Evolutionary conservation across 2,113 vertebrate genomes (phyloP).

Genomic region (Peucedramus taeniatus): DNA sequence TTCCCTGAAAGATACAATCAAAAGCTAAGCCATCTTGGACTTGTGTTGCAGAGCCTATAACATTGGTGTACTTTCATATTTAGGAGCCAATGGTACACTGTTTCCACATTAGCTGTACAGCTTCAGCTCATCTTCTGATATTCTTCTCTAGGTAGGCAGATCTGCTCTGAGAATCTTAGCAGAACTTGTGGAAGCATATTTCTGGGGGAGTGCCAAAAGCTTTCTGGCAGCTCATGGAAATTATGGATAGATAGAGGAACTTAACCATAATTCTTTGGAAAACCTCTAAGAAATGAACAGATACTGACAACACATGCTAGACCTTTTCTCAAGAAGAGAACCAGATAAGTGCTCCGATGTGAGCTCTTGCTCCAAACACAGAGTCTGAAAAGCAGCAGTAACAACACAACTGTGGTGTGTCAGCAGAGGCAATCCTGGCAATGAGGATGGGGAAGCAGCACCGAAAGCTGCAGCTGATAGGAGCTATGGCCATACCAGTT

Average conservation of each 20-base stretch:
- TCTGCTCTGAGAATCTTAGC: slow-evolving; percentile 36
- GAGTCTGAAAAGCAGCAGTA: slow-evolving; percentile 31
- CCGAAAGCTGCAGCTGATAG: background rate
- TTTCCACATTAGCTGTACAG: background rate
- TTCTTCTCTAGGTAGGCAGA: slow-evolving; percentile 20
- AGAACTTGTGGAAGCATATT: slow-evolving; percentile 37
- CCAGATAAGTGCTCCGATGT: slow-evolving; percentile 9
- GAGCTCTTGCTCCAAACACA: background rate
- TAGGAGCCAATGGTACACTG: background rate
- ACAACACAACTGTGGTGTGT: slow-evolving; percentile 22
- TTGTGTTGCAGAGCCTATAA: background rate
- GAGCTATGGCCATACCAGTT: slow-evolving; percentile 5
- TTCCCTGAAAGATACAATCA: background rate
- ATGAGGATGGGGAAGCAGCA: background rate
- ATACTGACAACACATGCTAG: slow-evolving; percentile 58
- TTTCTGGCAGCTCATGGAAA: slow-evolving; percentile 38
- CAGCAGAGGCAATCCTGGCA: slow-evolving; percentile 23
- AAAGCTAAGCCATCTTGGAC: background rate
- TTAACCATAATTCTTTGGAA: slow-evolving; percentile 48
- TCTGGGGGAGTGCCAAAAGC: slow-evolving; percentile 4
- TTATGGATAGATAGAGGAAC: slow-evolving; percentile 6
- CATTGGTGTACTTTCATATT: background rate
- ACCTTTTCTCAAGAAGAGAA: slow-evolving; percentile 38
- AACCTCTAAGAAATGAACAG: slow-evolving; percentile 46
- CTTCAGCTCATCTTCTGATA: slow-evolving; percentile 29